phyloP scores from a whole-genome alignment of 1,140 invertebrate genomes.

The Bilobella aurantiaca region DNA sequence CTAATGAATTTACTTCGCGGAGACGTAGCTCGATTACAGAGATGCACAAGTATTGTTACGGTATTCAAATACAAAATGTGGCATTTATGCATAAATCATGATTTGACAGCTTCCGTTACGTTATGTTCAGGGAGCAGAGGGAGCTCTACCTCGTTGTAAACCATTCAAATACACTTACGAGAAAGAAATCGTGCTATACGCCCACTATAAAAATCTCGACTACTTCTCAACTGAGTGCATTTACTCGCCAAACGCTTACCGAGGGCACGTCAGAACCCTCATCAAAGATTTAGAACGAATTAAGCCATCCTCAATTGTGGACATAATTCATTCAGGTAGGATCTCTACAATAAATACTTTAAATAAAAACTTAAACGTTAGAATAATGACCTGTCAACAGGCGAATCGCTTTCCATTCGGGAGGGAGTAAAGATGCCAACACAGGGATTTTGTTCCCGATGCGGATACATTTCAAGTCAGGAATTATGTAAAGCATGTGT shows the following conservation, averaged over 20 bases:
- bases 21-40: constrained; percentile 81
- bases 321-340: constrained; percentile 90
- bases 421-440: constrained; percentile 69
- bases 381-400: constrained; percentile 43
- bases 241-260: constrained; percentile 96
- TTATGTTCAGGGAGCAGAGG: constrained; percentile 59
- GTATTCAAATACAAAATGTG: constrained; percentile 46
- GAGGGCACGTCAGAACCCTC: constrained; percentile 81
- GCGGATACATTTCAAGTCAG: constrained; percentile 93
- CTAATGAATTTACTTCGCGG: constrained; percentile 96
- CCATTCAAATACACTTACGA: constrained; percentile 98
- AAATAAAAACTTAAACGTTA: constrained; percentile 11
- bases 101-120: background rate
- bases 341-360: no score
- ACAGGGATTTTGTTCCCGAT: constrained; percentile 68
- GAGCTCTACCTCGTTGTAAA: constrained; percentile 83
- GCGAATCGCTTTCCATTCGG: constrained; percentile 75
- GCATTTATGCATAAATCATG: background rate
- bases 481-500: constrained; percentile 93
- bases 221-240: constrained; percentile 99
- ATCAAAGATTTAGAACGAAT: constrained; percentile 95
- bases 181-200: constrained; percentile 99
- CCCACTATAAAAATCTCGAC: constrained; percentile 90
- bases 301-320: constrained; percentile 84
- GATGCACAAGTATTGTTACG: constrained; percentile 81